Conservation (phyloP, 1,140 invertebrate genomes). For the Drosophila eugracilis region DNA sequence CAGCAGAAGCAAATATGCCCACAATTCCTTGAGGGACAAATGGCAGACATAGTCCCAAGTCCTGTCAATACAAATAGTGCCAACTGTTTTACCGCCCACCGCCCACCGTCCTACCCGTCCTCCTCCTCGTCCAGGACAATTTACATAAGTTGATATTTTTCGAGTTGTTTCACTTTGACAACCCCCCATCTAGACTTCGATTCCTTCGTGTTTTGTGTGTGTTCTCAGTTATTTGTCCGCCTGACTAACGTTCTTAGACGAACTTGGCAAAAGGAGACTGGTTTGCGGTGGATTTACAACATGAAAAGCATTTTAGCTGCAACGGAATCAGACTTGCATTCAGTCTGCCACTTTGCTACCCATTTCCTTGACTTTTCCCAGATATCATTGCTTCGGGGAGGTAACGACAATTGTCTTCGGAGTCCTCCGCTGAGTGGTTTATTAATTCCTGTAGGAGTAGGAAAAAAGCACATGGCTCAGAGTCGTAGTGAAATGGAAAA, state of each 20-base stretch:
- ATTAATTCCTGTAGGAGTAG: constrained; percentile 25
- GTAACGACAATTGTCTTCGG: constrained; percentile 61
- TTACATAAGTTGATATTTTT: constrained; percentile 82
- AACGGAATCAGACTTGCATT: constrained; percentile 34
- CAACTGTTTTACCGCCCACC: constrained; percentile 24
- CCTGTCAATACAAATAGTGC: constrained; percentile 45
- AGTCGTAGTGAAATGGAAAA: constrained; percentile 4
- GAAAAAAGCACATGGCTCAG: not conserved
- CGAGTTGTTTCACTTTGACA: constrained; percentile 54
- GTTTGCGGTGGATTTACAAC: constrained; percentile 44
- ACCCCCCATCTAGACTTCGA: constrained; percentile 18
- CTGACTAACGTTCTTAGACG: constrained; percentile 52
- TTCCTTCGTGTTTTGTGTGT: constrained; percentile 33
- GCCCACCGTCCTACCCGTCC: constrained; percentile 2
- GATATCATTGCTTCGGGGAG: constrained; percentile 37
- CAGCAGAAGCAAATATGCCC: constrained; percentile 80
- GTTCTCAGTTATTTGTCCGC: constrained; percentile 68
- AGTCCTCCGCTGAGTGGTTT: constrained; percentile 25
- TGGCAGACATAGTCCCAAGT: constrained; percentile 46
- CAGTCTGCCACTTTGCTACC: not conserved
- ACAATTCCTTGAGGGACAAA: constrained; percentile 74
- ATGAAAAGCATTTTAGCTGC: constrained; percentile 79
- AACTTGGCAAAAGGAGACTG: constrained; percentile 9
- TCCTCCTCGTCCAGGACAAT: constrained; percentile 51
- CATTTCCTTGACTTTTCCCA: not conserved